Evolutionary conservation across 2,797 vertebrate species (phyloP), one percentile per base, ranked within the genome.

Genomic region (Coilia nasus): DNA sequence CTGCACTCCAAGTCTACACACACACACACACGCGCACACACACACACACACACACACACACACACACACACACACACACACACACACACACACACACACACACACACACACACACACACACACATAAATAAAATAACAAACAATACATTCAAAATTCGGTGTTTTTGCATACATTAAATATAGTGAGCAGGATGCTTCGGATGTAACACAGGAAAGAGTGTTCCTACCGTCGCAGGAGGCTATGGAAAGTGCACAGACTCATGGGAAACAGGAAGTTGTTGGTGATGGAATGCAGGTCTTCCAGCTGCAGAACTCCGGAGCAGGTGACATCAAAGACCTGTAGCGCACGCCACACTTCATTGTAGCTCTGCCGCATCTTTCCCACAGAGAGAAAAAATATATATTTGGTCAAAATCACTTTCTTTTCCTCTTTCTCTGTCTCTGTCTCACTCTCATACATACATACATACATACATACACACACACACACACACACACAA

Each of bases 181-280:
- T 44, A 78, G 31, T 6, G 7, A 41, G 31, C 23, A 41, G 35
- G 5, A 21, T 5, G 4, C 71, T 78, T 78, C 17, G 7, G 19
- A 21, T 15, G 3, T 17, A 41, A 25, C 15, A 25, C 5, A 78
- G 35, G 19, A 10, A 6, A 44, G 31, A 44, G 19, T 17, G 17
- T 9, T 19, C 17, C 12, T 93, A 96, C 94, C 92, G 91, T 88
- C 90, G 95, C 93, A 95, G 95, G 91, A 97, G 87, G 90, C 92
- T 91, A 87, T 94, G 93, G 88, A 96, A 96, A 90, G 91, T 89
- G 88, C 88, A 91, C 85, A 90, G 93, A 54, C 92, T 93, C 86
- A 96, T 89, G 75, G 88, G 92, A 92, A 94, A 95, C 80, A 95
- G 83, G 84, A 95, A 96, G 86, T 91, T 94, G 91, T 94, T 94